A percentile compares a stretch with the other conserved stretches of the same genome.
These are phyloP conservation scores for Smithornis capensis DNA, from an alignment of 2,113 vertebrate genomes.

Conservation along the genomic window DNA sequence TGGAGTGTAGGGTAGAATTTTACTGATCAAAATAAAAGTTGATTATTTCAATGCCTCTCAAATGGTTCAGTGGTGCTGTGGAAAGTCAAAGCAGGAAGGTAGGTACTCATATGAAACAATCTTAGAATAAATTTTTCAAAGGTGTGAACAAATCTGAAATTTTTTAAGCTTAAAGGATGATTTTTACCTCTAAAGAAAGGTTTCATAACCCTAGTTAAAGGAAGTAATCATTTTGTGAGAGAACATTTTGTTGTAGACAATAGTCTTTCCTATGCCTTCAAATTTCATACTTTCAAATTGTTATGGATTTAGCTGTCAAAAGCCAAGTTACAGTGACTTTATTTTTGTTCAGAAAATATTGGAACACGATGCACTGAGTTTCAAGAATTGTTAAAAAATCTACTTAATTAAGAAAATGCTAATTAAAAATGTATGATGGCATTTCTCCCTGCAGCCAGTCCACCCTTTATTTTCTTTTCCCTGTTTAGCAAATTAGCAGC, in stretches of 20 bases:
- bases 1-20: neutral
- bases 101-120: neutral
- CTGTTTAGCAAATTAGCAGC: neutral
- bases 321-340: neutral
- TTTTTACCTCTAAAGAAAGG: neutral
- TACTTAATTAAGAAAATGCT: neutral
- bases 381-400: neutral
- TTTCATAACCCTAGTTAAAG: neutral
- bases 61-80: constrained; percentile 13
- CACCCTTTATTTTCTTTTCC: neutral
- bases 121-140: neutral
- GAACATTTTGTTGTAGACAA: neutral
- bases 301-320: neutral
- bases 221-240: neutral
- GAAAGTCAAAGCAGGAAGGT: constrained; percentile 16
- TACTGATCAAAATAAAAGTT: neutral
- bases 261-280: neutral
- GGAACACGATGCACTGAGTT: neutral
- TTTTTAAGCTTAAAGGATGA: neutral
- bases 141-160: neutral
- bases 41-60: neutral
- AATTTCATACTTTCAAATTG: neutral
- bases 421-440: neutral
- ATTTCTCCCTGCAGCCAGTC: neutral
- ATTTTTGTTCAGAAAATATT: neutral